Evolutionary conservation across 2,797 vertebrate genomes (phyloP), one percentile per base, ranked within the genome.

Genomic region (Bradypodion ventrale): DNA sequence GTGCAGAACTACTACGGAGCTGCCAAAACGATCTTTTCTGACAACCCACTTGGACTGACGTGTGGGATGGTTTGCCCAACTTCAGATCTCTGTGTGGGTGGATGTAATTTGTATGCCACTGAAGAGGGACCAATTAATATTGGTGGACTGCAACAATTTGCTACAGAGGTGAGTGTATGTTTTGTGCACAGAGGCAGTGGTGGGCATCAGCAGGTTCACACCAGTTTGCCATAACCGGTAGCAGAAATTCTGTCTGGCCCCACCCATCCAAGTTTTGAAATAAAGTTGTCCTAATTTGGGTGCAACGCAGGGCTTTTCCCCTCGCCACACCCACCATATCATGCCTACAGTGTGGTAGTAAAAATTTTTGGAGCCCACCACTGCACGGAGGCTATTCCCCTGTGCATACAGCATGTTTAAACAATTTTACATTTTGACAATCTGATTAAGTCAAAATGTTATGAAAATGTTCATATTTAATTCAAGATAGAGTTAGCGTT

Each of bases 41-140:
- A 99, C 95, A 99, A 99, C 92, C 99, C 98, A 0, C 97, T 99
- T 90, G 99, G 98, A 83, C 88, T 99, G 90, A 98, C 98, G 0
- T 99, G 98, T 4, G 98, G 98, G 84, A 99, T 99, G 96, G 96
- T 99, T 49, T 99, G 98, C 91, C 98, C 98, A 86, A 99, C 98
- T 35, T 99, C 98, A 8, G 98, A 99, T 92, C 97, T 99, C 83
- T 99, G 99, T 87, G 97, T 99, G 29, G 98, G 98, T 32, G 98
- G 98, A 86, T 99, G 98, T 92, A 99, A 99, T 94, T 95, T 99
- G 49, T 97, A 96, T 60, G 97, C 98, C 8, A 95, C 97, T 0
- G 98, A 99, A 91, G 98, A 99, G 88, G 98, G 98, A 77, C 97
- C 98, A 32, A 98, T 99, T 90, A 99, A 99, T 93, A 99, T 99